Evolutionary conservation across 2,888 invertebrate species (phyloP).

Genomic region (Lagria hirta): DNA sequence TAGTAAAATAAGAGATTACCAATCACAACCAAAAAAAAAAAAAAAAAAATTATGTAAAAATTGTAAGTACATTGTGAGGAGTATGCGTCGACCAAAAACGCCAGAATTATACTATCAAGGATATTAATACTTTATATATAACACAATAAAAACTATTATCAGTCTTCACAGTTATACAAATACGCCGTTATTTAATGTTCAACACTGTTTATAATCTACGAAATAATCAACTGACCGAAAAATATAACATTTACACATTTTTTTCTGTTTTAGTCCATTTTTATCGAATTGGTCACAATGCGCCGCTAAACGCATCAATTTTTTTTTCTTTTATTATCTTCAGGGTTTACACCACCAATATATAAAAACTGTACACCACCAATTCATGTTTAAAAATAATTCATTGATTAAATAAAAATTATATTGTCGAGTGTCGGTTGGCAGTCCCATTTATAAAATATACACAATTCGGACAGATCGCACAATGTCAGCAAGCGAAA

Average conservation of each 20-base stretch:
- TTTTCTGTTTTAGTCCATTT: conserved; percentile 38
- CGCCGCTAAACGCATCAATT: conserved; percentile 36
- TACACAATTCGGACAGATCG: conserved; percentile 13
- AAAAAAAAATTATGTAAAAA: conserved; percentile 34
- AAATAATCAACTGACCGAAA: conserved; percentile 53
- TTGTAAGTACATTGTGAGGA: conserved; percentile 24
- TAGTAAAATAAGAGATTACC: conserved; percentile 7
- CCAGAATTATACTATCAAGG: conserved; percentile 46
- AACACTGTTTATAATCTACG: conserved; percentile 51
- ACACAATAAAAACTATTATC: conserved; percentile 55
- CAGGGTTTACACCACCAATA: conserved; percentile 45
- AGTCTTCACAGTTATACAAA: conserved; percentile 55
- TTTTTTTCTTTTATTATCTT: conserved; percentile 32
- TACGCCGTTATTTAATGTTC: conserved; percentile 48
- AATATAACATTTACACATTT: conserved; percentile 53
- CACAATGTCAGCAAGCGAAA: neutral
- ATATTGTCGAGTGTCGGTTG: conserved; percentile 41
- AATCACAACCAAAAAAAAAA: conserved; percentile 12
- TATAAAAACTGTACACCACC: conserved; percentile 50
- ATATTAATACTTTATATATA: conserved; percentile 50
- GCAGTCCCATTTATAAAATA: conserved; percentile 22
- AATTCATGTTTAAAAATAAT: conserved; percentile 37
- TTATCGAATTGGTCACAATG: conserved; percentile 47
- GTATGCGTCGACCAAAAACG: conserved; percentile 41
- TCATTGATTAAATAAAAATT: conserved; percentile 36